Conservation (phyloP, 2,113 vertebrate genomes). For the Zosterops pallidus region DNA sequence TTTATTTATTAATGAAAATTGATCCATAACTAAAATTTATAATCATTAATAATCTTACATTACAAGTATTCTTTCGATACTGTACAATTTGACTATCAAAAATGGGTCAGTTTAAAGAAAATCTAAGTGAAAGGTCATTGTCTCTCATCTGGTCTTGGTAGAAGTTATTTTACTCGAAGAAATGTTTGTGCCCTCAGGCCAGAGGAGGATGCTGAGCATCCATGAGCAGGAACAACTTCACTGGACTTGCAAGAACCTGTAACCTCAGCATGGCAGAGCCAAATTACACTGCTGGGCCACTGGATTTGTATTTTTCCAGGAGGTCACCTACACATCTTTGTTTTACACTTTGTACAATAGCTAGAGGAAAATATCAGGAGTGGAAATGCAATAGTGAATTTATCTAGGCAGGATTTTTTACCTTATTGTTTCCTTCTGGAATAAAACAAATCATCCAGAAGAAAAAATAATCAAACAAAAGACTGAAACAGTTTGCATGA, state of each 20-base stretch:
- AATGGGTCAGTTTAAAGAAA: not conserved
- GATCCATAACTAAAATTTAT: not conserved
- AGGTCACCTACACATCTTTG: not conserved
- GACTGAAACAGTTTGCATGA: not conserved
- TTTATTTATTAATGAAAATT: not conserved
- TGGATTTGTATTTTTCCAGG: not conserved
- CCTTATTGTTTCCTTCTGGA: not conserved
- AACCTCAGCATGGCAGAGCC: not conserved
- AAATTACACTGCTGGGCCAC: not conserved
- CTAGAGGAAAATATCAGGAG: not conserved
- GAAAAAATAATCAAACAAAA: not conserved
- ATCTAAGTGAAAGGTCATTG: not conserved
- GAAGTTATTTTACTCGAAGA: not conserved
- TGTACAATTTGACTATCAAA: not conserved
- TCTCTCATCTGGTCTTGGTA: not conserved
- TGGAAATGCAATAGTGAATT: not conserved
- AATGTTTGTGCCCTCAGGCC: not conserved
- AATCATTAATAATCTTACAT: not conserved
- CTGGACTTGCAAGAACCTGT: not conserved
- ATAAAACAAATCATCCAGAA: not conserved
- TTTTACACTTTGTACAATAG: not conserved
- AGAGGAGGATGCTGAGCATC: not conserved
- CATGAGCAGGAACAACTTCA: not conserved
- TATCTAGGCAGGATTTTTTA: not conserved
- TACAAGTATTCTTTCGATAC: not conserved